Base-by-base conservation (phyloP, 2,797 vertebrate genomes). In the Catamblyrhynchus diadema region DNA sequence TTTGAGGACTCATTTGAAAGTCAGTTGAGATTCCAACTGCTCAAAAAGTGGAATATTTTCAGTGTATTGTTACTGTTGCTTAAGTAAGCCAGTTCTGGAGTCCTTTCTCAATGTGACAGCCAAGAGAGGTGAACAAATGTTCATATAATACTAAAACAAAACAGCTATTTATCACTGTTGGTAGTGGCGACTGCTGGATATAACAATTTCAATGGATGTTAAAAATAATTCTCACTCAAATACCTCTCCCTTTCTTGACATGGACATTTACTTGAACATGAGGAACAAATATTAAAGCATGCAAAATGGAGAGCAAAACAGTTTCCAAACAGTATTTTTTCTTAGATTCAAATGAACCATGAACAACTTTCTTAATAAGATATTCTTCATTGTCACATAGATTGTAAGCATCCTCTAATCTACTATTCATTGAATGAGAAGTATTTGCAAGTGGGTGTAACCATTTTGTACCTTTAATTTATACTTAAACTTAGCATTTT, bases 181-280 rank as follows among this genome's bases (percentile, higher is more conserved):
- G 59, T 64, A 88, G 67, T 12, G 35, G 62, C 42, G 81, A 74
- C 80, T 81, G 53, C 74, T 74, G 57, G 65, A 67, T 74, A 45
- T 56, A 86, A 88, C 48, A 54, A 80, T 47, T 81, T 86, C 66
- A 86, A 54, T 51, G n/a, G 70, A 33, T 69, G 62, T 72, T 84
- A 92, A 90, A 86, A 92, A 69, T 61, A 90, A 79, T 83, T 86
- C n/a, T 62, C 69, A 66, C 62, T 80, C 69, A 83, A 81, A 74
- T 60, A 60, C 14, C 15, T 88, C 30, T 81, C 10, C 0, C 75
- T 90, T 81, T 77, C 71, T 94, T 73, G 57, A 80, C 14, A 20
- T 3, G 12, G 61, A 75, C 66, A 64, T 67, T 48, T 73, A 73
- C 16, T 67, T 69, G 21, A 88, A 86, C 17, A n/a, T 1, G 18